A percentile compares a stretch with the other conserved stretches of the same genome.
These are phyloP conservation scores for Brenthis daphne DNA, from an alignment of 2,888 invertebrate species.

Conservation along the genomic window DNA sequence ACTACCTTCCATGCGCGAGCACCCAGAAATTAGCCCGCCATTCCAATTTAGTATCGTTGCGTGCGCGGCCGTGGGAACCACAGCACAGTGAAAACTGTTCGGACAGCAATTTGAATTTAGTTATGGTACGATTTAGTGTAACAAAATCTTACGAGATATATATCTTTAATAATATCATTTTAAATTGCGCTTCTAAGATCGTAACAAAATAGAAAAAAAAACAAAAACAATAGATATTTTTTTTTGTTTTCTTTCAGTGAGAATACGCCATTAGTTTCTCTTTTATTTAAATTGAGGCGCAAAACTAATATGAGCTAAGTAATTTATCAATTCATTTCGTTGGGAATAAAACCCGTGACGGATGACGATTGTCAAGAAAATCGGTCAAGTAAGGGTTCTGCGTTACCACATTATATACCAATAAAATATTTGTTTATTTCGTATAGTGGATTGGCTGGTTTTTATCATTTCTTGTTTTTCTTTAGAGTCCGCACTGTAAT, in stretches of 20 bases:
- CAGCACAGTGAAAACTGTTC: constrained; percentile 61
- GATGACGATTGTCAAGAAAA: no score
- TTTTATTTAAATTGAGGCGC: no score
- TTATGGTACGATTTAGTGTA: constrained; percentile 55
- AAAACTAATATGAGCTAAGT: no score
- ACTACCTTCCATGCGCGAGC: constrained; percentile 48
- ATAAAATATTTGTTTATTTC: no score
- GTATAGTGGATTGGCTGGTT: no score
- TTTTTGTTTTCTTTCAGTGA: background rate
- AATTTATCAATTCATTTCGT: no score
- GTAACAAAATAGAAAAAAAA: background rate
- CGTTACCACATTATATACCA: no score
- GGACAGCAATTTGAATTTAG: constrained; percentile 64
- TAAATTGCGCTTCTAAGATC: background rate
- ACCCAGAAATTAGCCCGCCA: constrained; percentile 39
- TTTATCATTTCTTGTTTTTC: no score
- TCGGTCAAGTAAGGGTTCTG: no score
- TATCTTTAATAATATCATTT: constrained; percentile 20
- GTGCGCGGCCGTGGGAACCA: constrained; percentile 74
- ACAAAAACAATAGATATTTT: background rate
- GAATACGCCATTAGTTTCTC: background rate
- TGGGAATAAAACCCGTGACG: no score
- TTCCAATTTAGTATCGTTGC: constrained; percentile 53
- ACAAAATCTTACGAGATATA: constrained; percentile 36
- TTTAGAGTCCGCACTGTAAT: no score